These are phyloP conservation scores for Eupristina koningsbergeri DNA, from an alignment of 1,140 invertebrate species.

Conservation along the genomic window DNA sequence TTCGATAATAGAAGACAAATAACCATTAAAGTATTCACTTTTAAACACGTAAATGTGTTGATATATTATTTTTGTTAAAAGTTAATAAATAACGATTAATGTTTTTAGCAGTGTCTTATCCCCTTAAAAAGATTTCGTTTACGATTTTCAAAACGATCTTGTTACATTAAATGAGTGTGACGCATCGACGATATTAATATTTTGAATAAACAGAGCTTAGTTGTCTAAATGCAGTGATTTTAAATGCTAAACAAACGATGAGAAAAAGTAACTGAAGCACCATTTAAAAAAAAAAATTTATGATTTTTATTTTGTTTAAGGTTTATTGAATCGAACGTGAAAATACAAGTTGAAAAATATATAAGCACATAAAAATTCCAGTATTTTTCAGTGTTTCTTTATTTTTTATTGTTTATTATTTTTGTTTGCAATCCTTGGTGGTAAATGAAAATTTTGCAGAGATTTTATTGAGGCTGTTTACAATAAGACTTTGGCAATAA, in stretches of 20 bases:
- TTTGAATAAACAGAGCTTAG: not conserved
- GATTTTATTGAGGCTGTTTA: conserved; percentile 45
- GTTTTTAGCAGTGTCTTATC: conserved; percentile 11
- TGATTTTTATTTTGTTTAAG: conserved; percentile 19
- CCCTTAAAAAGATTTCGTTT: conserved; percentile 12
- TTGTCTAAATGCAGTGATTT: not conserved
- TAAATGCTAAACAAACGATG: not conserved
- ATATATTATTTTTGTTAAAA: not conserved
- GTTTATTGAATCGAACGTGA: not conserved
- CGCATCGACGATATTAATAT: conserved; percentile 38
- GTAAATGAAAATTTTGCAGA: conserved; percentile 34
- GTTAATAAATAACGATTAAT: not conserved
- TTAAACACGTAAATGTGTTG: not conserved
- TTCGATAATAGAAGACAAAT: not conserved
- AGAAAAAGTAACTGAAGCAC: not conserved
- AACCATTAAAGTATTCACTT: not conserved
- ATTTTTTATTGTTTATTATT: conserved; percentile 32
- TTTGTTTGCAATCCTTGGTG: conserved; percentile 13
- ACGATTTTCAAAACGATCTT: not conserved
- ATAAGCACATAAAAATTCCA: not conserved
- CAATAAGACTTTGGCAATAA: conserved; percentile 55
- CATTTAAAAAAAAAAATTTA: not conserved
- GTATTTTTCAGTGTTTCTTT: not conserved
- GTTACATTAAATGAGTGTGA: conserved; percentile 10
- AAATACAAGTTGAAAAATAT: not conserved